These are phyloP conservation scores for Candidula unifasciata DNA, from an alignment of 2,888 invertebrate genomes.

Conservation along the genomic window DNA sequence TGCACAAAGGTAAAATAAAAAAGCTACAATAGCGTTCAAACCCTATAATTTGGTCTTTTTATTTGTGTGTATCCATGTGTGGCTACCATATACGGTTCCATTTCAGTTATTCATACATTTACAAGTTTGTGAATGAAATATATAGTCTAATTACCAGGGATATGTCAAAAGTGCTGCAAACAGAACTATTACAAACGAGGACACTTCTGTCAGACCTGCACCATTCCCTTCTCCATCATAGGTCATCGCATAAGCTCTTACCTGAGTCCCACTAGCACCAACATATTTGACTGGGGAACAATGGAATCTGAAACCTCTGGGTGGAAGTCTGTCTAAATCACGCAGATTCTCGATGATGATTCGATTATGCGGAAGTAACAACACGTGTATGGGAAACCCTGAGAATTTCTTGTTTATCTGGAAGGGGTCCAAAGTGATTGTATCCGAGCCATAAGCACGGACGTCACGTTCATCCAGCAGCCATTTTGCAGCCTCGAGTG, in stretches of 20 bases:
- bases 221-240: background rate
- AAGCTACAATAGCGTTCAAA: too few species aligned
- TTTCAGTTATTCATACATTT: too few species aligned
- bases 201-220: background rate
- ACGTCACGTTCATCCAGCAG: background rate
- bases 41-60: too few species aligned
- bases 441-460: slow-evolving; percentile 13
- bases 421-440: background rate
- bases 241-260: slow-evolving; percentile 26
- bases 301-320: slow-evolving; percentile 35
- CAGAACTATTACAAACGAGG: background rate
- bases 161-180: background rate
- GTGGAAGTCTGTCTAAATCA: slow-evolving; percentile 27
- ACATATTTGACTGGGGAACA: slow-evolving; percentile 21
- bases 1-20: too few species aligned
- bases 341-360: slow-evolving; percentile 32
- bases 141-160: too few species aligned
- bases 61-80: too few species aligned
- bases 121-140: too few species aligned
- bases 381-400: slow-evolving; percentile 4
- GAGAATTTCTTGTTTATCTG: background rate
- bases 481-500: slow-evolving; percentile 18
- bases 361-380: background rate
- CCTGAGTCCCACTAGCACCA: slow-evolving; percentile 31
- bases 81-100: too few species aligned